Conservation (phyloP, 2,888 invertebrate genomes). For the Morpho helenor region DNA sequence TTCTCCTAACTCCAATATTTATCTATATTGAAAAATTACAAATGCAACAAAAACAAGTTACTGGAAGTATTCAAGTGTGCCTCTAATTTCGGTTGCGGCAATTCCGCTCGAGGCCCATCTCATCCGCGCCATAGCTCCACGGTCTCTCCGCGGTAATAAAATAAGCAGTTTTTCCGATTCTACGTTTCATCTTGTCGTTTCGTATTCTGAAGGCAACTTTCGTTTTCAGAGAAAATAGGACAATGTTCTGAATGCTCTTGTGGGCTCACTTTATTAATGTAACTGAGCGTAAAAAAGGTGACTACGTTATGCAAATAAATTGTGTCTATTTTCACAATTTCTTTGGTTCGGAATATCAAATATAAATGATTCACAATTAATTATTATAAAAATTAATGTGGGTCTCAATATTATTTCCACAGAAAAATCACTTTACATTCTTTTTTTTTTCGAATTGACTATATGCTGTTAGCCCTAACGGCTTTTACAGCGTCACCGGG, state of each 20-base stretch:
- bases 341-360: neutral
- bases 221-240: constrained; percentile 52
- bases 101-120: constrained; percentile 51
- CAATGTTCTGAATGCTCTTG: constrained; percentile 39
- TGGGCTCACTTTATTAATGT: constrained; percentile 33
- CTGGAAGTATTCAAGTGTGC: constrained; percentile 27
- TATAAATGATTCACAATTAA: too few species aligned
- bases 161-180: constrained; percentile 76
- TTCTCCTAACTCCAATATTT: neutral
- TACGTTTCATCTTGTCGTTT: constrained; percentile 67
- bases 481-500: too few species aligned
- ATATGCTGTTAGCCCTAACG: too few species aligned
- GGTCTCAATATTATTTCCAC: too few species aligned
- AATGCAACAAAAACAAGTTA: constrained; percentile 23
- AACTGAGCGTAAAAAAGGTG: neutral
- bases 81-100: constrained; percentile 56
- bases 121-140: constrained; percentile 51
- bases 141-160: constrained; percentile 53
- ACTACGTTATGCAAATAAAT: too few species aligned
- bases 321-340: neutral
- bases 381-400: too few species aligned
- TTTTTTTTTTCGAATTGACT: too few species aligned
- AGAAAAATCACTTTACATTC: too few species aligned
- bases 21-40: constrained; percentile 7
- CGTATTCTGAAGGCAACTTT: constrained; percentile 58